Evolutionary conservation across 2,797 vertebrate genomes (phyloP).

Genomic region (Coilia nasus): DNA sequence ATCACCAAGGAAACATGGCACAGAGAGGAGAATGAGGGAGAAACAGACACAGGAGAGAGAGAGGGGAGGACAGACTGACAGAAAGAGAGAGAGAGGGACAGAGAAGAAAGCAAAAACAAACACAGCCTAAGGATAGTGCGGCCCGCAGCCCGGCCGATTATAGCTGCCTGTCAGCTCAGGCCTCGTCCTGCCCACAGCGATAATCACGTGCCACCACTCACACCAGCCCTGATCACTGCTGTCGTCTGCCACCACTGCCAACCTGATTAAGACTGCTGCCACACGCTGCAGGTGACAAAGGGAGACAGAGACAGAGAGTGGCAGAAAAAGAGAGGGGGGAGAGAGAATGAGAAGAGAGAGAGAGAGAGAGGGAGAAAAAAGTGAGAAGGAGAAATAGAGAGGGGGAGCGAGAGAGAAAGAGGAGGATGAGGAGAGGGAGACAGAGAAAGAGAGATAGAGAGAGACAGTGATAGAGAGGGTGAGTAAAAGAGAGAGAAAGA

Average conservation of each 20-base stretch:
- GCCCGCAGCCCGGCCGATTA: not conserved
- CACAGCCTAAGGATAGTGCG: not conserved
- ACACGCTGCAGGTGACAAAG: slow-evolving; percentile 42
- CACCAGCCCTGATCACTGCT: slow-evolving; percentile 51
- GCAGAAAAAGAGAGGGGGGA: not conserved
- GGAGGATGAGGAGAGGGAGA: no score
- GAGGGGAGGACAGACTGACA: not conserved
- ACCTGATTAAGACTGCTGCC: slow-evolving; percentile 49
- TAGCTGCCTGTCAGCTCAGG: slow-evolving; percentile 35
- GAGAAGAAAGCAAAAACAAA: not conserved
- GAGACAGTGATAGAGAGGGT: no score
- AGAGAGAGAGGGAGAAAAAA: not conserved
- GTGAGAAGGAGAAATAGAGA: not conserved
- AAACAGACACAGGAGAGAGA: not conserved
- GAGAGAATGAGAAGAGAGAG: no score
- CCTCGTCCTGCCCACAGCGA: slow-evolving; percentile 3
- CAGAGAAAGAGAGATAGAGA: no score
- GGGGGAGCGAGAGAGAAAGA: no score
- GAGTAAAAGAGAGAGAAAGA: not conserved
- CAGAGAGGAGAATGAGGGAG: not conserved
- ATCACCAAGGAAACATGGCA: not conserved
- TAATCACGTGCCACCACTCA: slow-evolving; percentile 51
- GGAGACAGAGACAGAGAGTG: not conserved
- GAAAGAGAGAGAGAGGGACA: slow-evolving; percentile 8
- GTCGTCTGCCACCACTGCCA: slow-evolving; percentile 48